Evolutionary conservation across 2,888 invertebrate species (phyloP).

Genomic region (Patella caerulea): DNA sequence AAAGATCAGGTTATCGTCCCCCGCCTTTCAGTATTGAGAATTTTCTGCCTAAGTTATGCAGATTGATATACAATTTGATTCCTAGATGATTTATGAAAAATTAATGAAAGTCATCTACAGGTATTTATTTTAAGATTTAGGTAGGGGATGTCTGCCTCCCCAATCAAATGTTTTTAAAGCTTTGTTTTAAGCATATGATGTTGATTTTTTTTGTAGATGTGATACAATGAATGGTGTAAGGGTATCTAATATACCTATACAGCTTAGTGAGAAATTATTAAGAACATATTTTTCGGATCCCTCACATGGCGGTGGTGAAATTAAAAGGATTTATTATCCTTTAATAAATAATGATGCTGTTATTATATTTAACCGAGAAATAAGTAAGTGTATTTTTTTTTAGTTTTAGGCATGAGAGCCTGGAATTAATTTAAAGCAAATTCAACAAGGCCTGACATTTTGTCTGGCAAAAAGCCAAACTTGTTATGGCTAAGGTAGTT

Average conservation of each 20-base stretch:
- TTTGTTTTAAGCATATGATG: neutral
- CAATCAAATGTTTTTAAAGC: neutral
- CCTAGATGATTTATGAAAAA: too few relatives aligned
- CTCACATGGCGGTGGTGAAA: slow-evolving; percentile 42
- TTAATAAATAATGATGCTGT: slow-evolving; percentile 56
- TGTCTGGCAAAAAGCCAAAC: too few relatives aligned
- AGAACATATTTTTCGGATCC: slow-evolving; percentile 47
- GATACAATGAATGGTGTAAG: slow-evolving; percentile 36
- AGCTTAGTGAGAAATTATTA: slow-evolving; percentile 31
- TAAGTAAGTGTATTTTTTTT: slow-evolving; percentile 32
- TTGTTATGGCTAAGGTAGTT: too few relatives aligned
- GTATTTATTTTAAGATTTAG: too few relatives aligned
- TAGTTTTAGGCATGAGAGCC: neutral
- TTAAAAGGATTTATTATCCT: slow-evolving; percentile 50
- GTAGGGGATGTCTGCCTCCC: too few relatives aligned
- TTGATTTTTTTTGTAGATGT: neutral
- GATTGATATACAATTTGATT: too few relatives aligned
- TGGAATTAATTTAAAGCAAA: neutral
- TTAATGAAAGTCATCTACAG: too few relatives aligned
- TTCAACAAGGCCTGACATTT: too few relatives aligned
- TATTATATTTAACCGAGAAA: slow-evolving; percentile 40
- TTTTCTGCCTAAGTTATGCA: too few relatives aligned
- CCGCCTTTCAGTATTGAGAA: too few relatives aligned
- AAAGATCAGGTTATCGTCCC: too few relatives aligned
- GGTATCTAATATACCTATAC: slow-evolving; percentile 35